phyloP scores from a whole-genome alignment of 2,888 invertebrate species.

The Drosophila helvetica region DNA sequence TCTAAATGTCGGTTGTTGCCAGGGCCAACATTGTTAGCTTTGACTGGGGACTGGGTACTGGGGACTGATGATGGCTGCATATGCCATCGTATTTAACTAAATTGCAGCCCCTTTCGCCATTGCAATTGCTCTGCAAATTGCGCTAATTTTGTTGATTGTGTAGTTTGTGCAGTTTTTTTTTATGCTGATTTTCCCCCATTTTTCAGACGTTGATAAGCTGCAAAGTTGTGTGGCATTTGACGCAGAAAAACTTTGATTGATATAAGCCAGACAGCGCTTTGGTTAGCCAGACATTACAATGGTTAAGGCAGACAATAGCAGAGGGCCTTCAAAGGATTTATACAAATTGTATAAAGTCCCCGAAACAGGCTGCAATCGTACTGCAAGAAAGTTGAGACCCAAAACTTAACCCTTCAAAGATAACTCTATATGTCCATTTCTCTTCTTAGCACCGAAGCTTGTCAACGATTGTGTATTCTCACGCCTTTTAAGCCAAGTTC shows the following conservation, averaged over 20 bases:
- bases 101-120: slow-evolving; percentile 52
- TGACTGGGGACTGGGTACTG: slow-evolving; percentile 25
- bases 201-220: slow-evolving; percentile 31
- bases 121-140: slow-evolving; percentile 66
- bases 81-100: slow-evolving; percentile 63
- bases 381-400: slow-evolving; percentile 4
- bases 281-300: slow-evolving; percentile 35
- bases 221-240: slow-evolving; percentile 46
- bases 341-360: slow-evolving; percentile 14
- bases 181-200: slow-evolving; percentile 1
- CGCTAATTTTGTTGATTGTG: slow-evolving; percentile 67
- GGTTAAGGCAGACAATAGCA: slow-evolving; percentile 19
- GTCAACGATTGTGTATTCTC: slow-evolving; percentile 33
- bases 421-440: slow-evolving; percentile 16
- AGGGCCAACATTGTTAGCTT: slow-evolving; percentile 59
- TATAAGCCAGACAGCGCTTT: slow-evolving; percentile 47
- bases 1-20: slow-evolving; percentile 37
- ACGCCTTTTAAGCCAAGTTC: slow-evolving; percentile 59
- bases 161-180: slow-evolving; percentile 45
- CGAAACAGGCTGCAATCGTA: slow-evolving; percentile 14
- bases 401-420: slow-evolving; percentile 8
- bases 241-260: slow-evolving; percentile 50
- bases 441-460: background rate
- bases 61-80: slow-evolving; percentile 50
- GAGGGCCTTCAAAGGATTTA: background rate